Evolutionary conservation across 2,888 invertebrate species (phyloP), one percentile per base, ranked within the genome.

Genomic region (Mimachlamys varia): DNA sequence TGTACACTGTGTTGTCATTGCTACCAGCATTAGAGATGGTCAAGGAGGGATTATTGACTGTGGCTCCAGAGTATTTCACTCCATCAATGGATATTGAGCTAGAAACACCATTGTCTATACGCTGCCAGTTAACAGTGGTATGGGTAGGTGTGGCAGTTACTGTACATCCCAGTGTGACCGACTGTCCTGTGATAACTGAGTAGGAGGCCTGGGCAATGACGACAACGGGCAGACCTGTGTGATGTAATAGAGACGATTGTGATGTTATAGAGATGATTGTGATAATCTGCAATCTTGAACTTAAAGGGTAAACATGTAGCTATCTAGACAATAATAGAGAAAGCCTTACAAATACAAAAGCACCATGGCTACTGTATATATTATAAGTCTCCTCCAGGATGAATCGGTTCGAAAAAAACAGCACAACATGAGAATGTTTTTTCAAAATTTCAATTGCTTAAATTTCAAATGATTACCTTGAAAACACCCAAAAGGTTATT

Each of bases 11-110:
- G 62, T 88, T 89, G 33, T 91, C 91, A 88, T 76, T 88, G 50
- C 44, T 87, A 50, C 37, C 87, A 27, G 87, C 89, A 49, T 88
- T 89, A 10, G 13, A 87, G n/a, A 92, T 89, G 44, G 90, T 92
- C 22, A 92, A 88, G 37, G 89, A 89, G 12, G 92, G 92, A 33
- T 50, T 89, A 53, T 27, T 58, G 12, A 50, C 62, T 0, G 87
- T 90, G 22, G 89, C 87, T 37, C 92, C 92, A 50, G 50, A 33
- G 89, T 92, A 92, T 89, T 89, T 89, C 15, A 53, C 88, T 27
- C 62, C 50, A 15, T 87, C 88, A 53, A 91, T 88, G 12, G 37
- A 38, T 15, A 91, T 37, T 17, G 89, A 88, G 44, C 37, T 37
- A 62, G 90, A 53, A 13, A 90, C 87, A 37, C 87, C 55, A 44